Base-by-base conservation (phyloP, 1,140 invertebrate genomes). In the Bombus cullumanus region DNA sequence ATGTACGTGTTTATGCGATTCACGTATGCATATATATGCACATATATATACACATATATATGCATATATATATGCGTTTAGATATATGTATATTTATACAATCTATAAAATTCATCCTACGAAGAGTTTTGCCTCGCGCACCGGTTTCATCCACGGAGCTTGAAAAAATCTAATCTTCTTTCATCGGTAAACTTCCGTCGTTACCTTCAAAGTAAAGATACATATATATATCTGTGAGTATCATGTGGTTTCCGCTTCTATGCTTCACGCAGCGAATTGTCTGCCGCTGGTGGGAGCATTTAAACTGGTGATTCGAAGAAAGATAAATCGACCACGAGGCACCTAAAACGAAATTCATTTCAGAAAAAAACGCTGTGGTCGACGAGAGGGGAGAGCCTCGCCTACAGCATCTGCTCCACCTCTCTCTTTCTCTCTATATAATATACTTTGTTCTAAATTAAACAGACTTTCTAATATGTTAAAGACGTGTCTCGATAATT, bases 71-170 rank as follows among this genome's bases (percentile, higher is more conserved):
- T 34, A 75, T 13, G 13, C 15, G 15, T 69, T 34, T 78, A 28
- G 78, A 31, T 77, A 62, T 62, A 62, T n/a, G n/a, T 72, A 18
- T 72, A 43, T 47, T 47, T 62, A 34, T 73, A 64, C 53, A 39
- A 62, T 25, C 28, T 41, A 83, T 77, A 88, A 90, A 90, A 90
- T 88, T 88, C 37, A 77, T 83, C 59, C 86, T 88, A 89, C 85
- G 77, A 84, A 84, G 83, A 72, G 75, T 62, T 62, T 37, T 62
- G 34, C 28, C 43, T 76, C 72, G n/a, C 72, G n/a, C 81, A 76
- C 73, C 74, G 80, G 47, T 71, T 74, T 43, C 6, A 57, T 59
- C 47, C 34, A 66, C 69, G 64, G 43, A 22, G 37, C 37, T 31
- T 1, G 22, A 78, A 41, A 79, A 68, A 62, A 78, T 31, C 39